Percentiles rank a stretch among this genome's conserved stretches.
phyloP scores from a whole-genome alignment of 2,797 vertebrate species.

The Sebastes hubbsi region DNA sequence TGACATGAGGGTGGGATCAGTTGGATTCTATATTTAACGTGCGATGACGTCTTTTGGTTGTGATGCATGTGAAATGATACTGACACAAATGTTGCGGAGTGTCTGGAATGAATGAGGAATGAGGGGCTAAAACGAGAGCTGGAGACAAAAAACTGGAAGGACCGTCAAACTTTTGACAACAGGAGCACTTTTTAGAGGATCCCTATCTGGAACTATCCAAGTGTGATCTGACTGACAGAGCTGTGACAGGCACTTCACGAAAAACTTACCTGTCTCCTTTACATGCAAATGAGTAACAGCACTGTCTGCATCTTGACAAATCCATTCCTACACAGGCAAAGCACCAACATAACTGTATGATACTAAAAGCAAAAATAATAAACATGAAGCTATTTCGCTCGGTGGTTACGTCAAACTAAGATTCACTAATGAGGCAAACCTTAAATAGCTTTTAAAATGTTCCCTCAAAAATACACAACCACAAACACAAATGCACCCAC shows the following conservation, averaged over 20 bases:
- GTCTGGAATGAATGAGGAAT: constrained; percentile 6
- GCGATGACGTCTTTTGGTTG: constrained; percentile 53
- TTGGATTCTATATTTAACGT: constrained; percentile 57
- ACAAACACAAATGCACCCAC: constrained; percentile 16
- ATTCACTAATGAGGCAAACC: not conserved
- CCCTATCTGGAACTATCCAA: not conserved
- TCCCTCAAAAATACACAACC: not conserved
- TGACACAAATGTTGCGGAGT: constrained; percentile 16
- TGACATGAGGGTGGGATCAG: constrained; percentile 65
- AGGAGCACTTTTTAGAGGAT: not conserved
- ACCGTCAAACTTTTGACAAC: not conserved
- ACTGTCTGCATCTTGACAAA: not conserved
- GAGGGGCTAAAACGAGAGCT: not conserved
- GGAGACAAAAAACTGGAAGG: not conserved
- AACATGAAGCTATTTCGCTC: not conserved
- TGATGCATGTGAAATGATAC: constrained; percentile 47
- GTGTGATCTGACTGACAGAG: not conserved
- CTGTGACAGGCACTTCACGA: not conserved
- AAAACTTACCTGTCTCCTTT: not conserved
- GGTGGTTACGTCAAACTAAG: not conserved
- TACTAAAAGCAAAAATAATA: not conserved
- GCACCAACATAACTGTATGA: not conserved
- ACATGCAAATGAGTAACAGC: constrained; percentile 8
- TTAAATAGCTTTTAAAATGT: not conserved
- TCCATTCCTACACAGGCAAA: not conserved